These are phyloP conservation scores for Seriola dumerili DNA, from an alignment of 2,113 vertebrate genomes.

Conservation along the genomic window DNA sequence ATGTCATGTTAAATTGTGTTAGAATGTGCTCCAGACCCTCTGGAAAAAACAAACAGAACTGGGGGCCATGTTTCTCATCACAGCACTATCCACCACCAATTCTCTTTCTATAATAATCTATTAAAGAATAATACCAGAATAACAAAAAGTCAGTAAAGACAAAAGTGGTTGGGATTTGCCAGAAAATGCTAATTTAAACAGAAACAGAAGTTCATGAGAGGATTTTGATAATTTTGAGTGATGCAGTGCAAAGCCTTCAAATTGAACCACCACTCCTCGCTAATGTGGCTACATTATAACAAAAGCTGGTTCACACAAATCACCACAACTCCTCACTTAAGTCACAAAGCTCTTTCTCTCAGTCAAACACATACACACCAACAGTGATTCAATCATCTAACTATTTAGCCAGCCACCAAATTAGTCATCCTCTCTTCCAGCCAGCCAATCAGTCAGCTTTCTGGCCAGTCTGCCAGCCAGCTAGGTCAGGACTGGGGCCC, in stretches of 20 bases:
- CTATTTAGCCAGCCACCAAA: constrained; percentile 44
- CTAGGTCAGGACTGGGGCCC: constrained; percentile 51
- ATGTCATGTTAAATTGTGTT: constrained; percentile 22
- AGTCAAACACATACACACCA: constrained; percentile 2
- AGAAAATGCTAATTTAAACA: constrained; percentile 17
- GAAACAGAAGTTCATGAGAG: constrained; percentile 19
- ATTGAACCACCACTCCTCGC: constrained; percentile 5
- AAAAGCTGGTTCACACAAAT: constrained; percentile 33
- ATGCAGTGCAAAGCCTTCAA: constrained; percentile 12
- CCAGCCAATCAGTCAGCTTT: constrained; percentile 38
- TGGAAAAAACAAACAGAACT: not conserved
- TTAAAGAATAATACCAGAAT: constrained; percentile 5
- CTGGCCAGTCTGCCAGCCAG: constrained; percentile 39
- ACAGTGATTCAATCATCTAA: constrained; percentile 29
- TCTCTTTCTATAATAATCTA: constrained; percentile 11
- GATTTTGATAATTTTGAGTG: constrained; percentile 16
- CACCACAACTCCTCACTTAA: constrained; percentile 33
- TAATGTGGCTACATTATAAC: constrained; percentile 9
- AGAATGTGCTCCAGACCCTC: constrained; percentile 7
- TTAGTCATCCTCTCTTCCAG: constrained; percentile 41
- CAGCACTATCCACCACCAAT: not conserved
- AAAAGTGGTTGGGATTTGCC: not conserved
- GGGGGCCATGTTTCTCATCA: constrained; percentile 2
- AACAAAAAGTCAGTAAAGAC: constrained; percentile 1
- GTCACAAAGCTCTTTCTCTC: constrained; percentile 4